phyloP scores from a whole-genome alignment of 2,797 vertebrate species.

The Oreortyx pictus region DNA sequence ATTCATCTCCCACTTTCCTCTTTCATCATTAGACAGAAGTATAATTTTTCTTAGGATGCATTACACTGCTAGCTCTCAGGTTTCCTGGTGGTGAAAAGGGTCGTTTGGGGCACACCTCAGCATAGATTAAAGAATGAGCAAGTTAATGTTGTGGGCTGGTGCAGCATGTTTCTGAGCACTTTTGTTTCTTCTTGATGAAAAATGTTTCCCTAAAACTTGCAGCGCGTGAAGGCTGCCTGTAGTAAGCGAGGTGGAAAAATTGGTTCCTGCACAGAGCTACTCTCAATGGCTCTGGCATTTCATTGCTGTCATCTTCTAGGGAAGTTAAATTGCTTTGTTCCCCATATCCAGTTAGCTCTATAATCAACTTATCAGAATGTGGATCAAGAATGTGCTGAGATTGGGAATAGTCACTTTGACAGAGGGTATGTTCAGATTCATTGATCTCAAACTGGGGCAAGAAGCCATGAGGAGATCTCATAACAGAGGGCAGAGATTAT shows the following conservation, averaged over 20 bases:
- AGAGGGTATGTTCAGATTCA: constrained; percentile 28
- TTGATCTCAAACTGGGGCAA: constrained; percentile 41
- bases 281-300: constrained; percentile 40
- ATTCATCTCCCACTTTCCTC: neutral
- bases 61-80: neutral
- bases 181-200: constrained; percentile 13
- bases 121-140: neutral
- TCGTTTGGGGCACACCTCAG: neutral
- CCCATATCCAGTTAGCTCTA: constrained; percentile 30
- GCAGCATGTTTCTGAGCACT: neutral
- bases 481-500: constrained; percentile 27
- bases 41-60: neutral
- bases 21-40: neutral
- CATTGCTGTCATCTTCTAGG: constrained; percentile 50
- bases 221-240: constrained; percentile 41
- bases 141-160: constrained; percentile 15
- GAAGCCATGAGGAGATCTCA: constrained; percentile 24
- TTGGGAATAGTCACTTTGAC: constrained; percentile 30
- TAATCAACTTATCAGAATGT: constrained; percentile 62
- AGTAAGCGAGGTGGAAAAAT: constrained; percentile 50
- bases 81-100: neutral
- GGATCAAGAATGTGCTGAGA: neutral
- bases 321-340: constrained; percentile 64
- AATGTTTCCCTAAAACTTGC: constrained; percentile 50
- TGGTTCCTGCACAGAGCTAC: constrained; percentile 16